Evolutionary conservation across 2,113 vertebrate genomes (phyloP), one percentile per base, ranked within the genome.

Genomic region (Ictidomys tridecemlineatus): DNA sequence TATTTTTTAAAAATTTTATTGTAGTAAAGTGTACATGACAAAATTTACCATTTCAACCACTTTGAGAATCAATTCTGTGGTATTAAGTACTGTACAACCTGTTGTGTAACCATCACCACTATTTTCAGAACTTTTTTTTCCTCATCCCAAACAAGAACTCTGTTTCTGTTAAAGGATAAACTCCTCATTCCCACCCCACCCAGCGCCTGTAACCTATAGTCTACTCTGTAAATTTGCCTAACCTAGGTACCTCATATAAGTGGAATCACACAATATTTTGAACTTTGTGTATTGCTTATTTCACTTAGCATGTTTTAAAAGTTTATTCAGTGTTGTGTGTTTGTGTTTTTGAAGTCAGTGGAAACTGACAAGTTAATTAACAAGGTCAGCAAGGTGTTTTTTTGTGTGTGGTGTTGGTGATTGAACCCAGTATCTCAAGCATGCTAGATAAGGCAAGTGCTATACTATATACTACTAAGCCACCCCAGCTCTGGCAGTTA

Each of bases 291-390:
- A 9, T 88, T 63, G 18, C 37, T 91, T 95, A 91, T 76, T 94
- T 95, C 42, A 67, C 72, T 95, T 94, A 76, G 26, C 51, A 28
- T 92, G 16, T 86, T 96, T 93, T 82, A 51, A 70, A 61, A 73
- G 17, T 94, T 90, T 24, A 80, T 89, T 28, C 17, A 34, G 32
- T 76, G 30, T 88, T 53, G 8, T 85, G 12, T 87, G 30, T 76
- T 73, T 92, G 22, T 91, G 79, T 92, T 84, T 39, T 85, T 96
- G 9, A 96, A 93, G 51, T 85, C 61, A 48, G 0, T 94, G 85
- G 45, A 73, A 79, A 92, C 14, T 70, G 90, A 58, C 10, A 87
- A 48, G 9, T 94, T 83, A 82, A 61, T 92, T 83, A 76, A 56
- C 14, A 85, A 90, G 85, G 65, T 91, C 22, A 86, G 7, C 34